These are phyloP conservation scores for Pristionchus japonicus DNA, from an alignment of 2,888 invertebrate species.

Conservation along the genomic window DNA sequence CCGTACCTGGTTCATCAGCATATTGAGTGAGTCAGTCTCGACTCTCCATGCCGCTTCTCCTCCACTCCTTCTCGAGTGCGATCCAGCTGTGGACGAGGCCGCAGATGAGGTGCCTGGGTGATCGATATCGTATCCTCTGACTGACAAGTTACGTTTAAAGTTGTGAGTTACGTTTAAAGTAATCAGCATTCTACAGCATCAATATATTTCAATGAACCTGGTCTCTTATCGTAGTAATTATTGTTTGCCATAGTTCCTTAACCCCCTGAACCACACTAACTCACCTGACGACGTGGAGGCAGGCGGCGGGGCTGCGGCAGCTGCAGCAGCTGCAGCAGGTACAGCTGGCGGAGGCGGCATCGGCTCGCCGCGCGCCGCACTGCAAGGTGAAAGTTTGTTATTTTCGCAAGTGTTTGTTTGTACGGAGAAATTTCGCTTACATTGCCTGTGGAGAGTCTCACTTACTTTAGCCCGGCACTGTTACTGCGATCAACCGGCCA, in stretches of 20 bases:
- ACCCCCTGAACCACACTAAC: background rate
- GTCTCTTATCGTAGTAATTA: too few relatives aligned
- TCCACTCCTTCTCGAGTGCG: background rate
- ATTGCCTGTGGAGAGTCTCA: too few relatives aligned
- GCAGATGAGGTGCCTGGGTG: background rate
- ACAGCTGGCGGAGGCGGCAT: background rate
- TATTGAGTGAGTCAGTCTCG: slow-evolving; percentile 72
- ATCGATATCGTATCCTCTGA: background rate
- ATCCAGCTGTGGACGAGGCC: background rate
- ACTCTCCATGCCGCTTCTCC: slow-evolving; percentile 58
- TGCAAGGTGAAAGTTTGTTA: too few relatives aligned
- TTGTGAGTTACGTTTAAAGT: too few relatives aligned
- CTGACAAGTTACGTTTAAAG: too few relatives aligned
- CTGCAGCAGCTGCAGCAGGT: background rate
- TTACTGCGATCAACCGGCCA: background rate
- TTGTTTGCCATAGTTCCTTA: background rate
- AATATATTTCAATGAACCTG: background rate
- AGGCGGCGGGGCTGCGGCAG: background rate
- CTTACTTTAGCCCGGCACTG: background rate
- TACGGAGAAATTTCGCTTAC: background rate
- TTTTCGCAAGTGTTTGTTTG: too few relatives aligned
- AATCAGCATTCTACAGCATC: too few relatives aligned
- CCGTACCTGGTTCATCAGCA: slow-evolving; percentile 73
- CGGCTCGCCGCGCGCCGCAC: slow-evolving; percentile 11
- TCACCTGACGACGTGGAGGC: background rate